A percentile compares a stretch with the other conserved stretches of the same genome.
Conservation (phyloP, 2,888 invertebrate genomes). For the Drosophila greeni region DNA sequence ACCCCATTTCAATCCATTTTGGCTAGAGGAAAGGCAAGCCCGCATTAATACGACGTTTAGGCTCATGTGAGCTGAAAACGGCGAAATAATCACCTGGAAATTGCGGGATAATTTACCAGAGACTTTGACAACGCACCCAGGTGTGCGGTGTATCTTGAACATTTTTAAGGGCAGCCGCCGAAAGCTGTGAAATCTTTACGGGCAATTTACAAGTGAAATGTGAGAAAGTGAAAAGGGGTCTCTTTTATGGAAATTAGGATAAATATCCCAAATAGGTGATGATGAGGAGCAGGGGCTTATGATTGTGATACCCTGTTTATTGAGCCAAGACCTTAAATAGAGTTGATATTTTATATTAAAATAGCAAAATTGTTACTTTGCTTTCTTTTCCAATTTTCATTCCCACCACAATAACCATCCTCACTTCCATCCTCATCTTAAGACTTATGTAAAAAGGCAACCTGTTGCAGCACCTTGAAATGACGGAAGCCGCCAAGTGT, state of each 20-base stretch:
- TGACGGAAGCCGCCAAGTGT: constrained; percentile 40
- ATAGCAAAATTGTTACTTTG: no score
- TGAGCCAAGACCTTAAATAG: no score
- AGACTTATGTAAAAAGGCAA: constrained; percentile 30
- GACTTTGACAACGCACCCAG: constrained; percentile 27
- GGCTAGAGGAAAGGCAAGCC: constrained; percentile 6
- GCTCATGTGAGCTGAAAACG: constrained; percentile 38
- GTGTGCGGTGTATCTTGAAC: constrained; percentile 19
- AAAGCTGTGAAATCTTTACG: constrained; percentile 18
- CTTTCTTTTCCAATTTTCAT: not conserved
- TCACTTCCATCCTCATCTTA: not conserved
- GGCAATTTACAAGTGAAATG: constrained; percentile 52
- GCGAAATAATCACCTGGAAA: constrained; percentile 34
- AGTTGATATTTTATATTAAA: no score
- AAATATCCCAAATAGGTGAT: constrained; percentile 6
- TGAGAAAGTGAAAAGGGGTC: constrained; percentile 56
- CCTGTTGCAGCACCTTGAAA: constrained; percentile 29
- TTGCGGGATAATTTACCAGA: constrained; percentile 16
- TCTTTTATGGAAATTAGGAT: constrained; percentile 23
- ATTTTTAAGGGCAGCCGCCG: constrained; percentile 4
- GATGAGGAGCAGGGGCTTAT: not conserved
- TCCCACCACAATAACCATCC: not conserved
- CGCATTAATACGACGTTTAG: constrained; percentile 1
- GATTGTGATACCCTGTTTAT: not conserved
- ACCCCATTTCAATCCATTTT: constrained; percentile 19